Evolutionary conservation across 2,113 vertebrate species (phyloP), one percentile per base, ranked within the genome.

Genomic region (Hippocampus barbouri): DNA sequence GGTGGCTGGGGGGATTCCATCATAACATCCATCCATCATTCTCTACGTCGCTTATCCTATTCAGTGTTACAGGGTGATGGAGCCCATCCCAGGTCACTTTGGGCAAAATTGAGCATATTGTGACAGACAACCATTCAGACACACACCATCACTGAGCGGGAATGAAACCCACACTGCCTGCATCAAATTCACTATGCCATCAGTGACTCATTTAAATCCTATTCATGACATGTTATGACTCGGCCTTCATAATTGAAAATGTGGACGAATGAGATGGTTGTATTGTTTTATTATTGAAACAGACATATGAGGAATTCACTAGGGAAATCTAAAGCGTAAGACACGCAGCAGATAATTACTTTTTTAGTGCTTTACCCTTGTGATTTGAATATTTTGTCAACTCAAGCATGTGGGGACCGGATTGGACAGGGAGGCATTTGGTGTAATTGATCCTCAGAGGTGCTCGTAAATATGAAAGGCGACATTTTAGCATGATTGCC

Each of bases 251-350:
- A 56, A 56, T 54, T 34, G 65, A 43, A 75, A 70, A 71, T 21
- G 8, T 60, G 47, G 67, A 69, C 74, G 34, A 69, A 66, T 0
- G 18, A 75, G 43, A 71, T 25, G 59, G 47, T 27, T 71, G 68
- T 20, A 68, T 25, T 63, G 49, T 25, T 73, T 73, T 49, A 66
- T 56, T 61, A n/a, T 71, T 65, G 34, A 62, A 57, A 54, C 47
- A 3, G 66, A 69, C 45, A 3, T 51, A 60, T 51, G 38, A 68
- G 41, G 2, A 56, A 34, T 45, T 65, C 62, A 61, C 71, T 53
- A 12, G 77, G 77, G 80, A 81, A 80, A 85, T 83, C 62, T 66
- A 54, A 70, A 59, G 49, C 2, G 40, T 49, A 72, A 69, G 54
- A 63, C 27, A 60, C 69, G 38, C 43, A 5, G 68, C 11, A 16